Evolutionary conservation across 2,113 vertebrate genomes (phyloP).

Genomic region (Lucifuga dentata): DNA sequence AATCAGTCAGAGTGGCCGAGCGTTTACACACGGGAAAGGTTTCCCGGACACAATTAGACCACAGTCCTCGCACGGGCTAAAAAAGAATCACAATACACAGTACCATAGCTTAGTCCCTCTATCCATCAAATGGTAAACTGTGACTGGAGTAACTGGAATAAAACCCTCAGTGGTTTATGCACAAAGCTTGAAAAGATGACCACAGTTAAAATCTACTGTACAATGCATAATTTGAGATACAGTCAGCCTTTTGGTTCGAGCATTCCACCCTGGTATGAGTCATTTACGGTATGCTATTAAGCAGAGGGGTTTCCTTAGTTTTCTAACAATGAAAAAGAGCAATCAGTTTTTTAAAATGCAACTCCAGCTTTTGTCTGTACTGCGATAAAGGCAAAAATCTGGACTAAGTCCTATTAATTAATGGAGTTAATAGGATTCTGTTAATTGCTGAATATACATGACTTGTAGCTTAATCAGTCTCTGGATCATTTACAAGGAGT

Average conservation of each 20-base stretch:
- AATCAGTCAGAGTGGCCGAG: conserved; percentile 74
- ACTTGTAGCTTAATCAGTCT: too few relatives aligned
- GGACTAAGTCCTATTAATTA: too few relatives aligned
- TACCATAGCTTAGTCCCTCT: conserved; percentile 64
- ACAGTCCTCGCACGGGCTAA: conserved; percentile 69
- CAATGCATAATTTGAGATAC: conserved; percentile 65
- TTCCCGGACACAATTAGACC: conserved; percentile 79
- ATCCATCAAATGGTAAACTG: conserved; percentile 74
- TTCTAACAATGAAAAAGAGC: conserved; percentile 52
- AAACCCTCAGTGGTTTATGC: conserved; percentile 77
- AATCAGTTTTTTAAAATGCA: conserved; percentile 26
- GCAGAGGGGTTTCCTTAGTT: conserved; percentile 55
- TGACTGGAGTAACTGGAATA: conserved; percentile 77
- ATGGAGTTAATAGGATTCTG: too few relatives aligned
- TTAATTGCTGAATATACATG: too few relatives aligned
- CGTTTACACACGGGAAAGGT: conserved; percentile 75
- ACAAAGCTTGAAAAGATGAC: conserved; percentile 68
- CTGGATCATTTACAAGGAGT: too few relatives aligned
- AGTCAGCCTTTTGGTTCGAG: conserved; percentile 64
- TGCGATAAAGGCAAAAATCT: too few relatives aligned
- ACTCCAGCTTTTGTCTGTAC: neutral
- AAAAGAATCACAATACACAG: conserved; percentile 78
- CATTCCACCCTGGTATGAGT: conserved; percentile 63
- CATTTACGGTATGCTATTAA: conserved; percentile 71
- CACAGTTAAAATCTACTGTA: conserved; percentile 66